phyloP scores from a whole-genome alignment of 2,888 invertebrate species.

The Meta bourneti region DNA sequence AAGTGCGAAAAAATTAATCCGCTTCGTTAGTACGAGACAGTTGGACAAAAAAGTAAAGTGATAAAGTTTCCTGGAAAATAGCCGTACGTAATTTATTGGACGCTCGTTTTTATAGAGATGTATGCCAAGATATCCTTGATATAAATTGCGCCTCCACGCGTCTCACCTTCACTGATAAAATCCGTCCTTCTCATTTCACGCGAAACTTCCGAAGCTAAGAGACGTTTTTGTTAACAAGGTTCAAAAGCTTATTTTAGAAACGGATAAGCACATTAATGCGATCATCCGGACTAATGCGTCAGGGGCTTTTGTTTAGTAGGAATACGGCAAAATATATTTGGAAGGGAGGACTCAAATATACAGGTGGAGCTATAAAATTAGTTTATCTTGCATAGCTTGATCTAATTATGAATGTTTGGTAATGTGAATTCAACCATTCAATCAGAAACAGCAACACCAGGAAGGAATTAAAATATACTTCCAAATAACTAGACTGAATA shows the following conservation, averaged over 20 bases:
- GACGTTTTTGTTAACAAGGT: too few relatives aligned
- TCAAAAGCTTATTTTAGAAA: not conserved
- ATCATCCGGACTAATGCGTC: not conserved
- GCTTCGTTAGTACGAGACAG: constrained; percentile 66
- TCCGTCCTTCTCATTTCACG: not conserved
- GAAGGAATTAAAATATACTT: too few relatives aligned
- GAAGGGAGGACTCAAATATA: too few relatives aligned
- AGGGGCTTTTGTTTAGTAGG: too few relatives aligned
- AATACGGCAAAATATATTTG: too few relatives aligned
- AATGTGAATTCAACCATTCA: too few relatives aligned
- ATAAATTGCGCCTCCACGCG: not conserved
- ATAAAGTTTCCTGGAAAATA: constrained; percentile 59
- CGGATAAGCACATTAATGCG: not conserved
- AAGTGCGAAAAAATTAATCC: constrained; percentile 44
- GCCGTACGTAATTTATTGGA: constrained; percentile 50
- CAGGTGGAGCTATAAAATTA: too few relatives aligned
- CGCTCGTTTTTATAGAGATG: not conserved
- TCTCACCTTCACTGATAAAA: not conserved
- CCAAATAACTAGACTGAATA: too few relatives aligned
- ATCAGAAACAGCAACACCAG: too few relatives aligned
- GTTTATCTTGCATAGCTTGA: too few relatives aligned
- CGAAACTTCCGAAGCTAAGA: not conserved
- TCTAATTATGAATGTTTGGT: too few relatives aligned
- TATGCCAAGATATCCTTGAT: not conserved
- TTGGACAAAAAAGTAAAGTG: constrained; percentile 34